Evolutionary conservation across 1,140 invertebrate species (phyloP).

Genomic region (Lordiphosa clarofinis): DNA sequence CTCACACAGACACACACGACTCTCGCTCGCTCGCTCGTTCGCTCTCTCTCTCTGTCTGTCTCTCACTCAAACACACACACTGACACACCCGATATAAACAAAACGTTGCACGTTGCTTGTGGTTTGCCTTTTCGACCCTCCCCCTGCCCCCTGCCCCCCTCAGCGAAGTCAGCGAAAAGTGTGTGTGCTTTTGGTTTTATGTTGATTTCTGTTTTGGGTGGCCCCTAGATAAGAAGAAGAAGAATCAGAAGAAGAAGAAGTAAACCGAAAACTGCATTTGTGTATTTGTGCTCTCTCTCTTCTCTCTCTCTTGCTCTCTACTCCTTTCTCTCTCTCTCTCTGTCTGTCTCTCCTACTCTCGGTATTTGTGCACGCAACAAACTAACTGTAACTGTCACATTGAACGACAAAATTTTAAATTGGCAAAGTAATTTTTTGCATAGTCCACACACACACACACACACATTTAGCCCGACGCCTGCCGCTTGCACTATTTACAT

Average conservation of each 20-base stretch:
- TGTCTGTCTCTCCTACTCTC: constrained; percentile 29
- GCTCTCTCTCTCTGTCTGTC: constrained; percentile 12
- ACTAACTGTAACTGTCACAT: constrained; percentile 40
- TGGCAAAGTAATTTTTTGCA: constrained; percentile 62
- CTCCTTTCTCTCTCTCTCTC: constrained; percentile 8
- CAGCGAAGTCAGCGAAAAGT: constrained; percentile 2
- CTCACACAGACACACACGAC: constrained; percentile 19
- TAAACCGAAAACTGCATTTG: too few relatives aligned
- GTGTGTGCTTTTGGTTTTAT: constrained; percentile 12
- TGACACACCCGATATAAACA: constrained; percentile 19
- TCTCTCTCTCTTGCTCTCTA: constrained; percentile 2
- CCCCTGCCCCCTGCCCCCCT: too few relatives aligned
- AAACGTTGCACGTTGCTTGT: constrained; percentile 57
- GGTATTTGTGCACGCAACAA: constrained; percentile 68
- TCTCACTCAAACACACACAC: constrained; percentile 15
- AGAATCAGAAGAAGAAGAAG: too few relatives aligned
- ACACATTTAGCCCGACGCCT: constrained; percentile 27
- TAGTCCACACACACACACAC: constrained; percentile 52
- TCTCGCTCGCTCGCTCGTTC: constrained; percentile 14
- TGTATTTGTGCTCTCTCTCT: not conserved
- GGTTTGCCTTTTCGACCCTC: constrained; percentile 16
- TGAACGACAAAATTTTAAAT: constrained; percentile 36
- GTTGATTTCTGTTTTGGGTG: constrained; percentile 9
- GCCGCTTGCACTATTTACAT: constrained; percentile 41
- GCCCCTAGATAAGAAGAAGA: constrained; percentile 1